Evolutionary conservation across 2,888 invertebrate genomes (phyloP).

Genomic region (Notodonta ziczac): DNA sequence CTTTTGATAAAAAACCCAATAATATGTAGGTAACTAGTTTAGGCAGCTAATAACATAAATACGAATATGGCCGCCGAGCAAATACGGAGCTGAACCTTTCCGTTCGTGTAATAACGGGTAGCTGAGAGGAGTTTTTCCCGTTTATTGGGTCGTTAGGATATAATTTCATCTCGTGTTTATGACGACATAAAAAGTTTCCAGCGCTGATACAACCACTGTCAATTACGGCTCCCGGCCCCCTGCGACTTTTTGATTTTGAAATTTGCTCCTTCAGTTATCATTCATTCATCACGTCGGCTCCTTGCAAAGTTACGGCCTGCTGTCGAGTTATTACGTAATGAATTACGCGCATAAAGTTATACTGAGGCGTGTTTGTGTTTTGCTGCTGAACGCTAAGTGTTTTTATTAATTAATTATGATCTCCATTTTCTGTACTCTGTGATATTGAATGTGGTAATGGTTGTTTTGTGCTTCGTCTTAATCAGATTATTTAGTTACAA

Average conservation of each 20-base stretch:
- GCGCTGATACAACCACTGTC: slow-evolving; percentile 69
- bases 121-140: slow-evolving; percentile 74
- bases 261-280: slow-evolving; percentile 46
- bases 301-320: slow-evolving; percentile 29
- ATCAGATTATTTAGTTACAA: background rate
- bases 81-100: slow-evolving; percentile 64
- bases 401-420: slow-evolving; percentile 4
- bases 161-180: slow-evolving; percentile 83
- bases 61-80: slow-evolving; percentile 49
- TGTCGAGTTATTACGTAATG: slow-evolving; percentile 26
- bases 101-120: slow-evolving; percentile 71
- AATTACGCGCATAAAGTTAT: slow-evolving; percentile 30
- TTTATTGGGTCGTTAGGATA: slow-evolving; percentile 82
- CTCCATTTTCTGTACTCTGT: slow-evolving; percentile 1
- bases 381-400: background rate
- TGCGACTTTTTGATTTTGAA: slow-evolving; percentile 47
- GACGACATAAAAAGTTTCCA: slow-evolving; percentile 78
- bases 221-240: slow-evolving; percentile 24
- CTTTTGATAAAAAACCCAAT: slow-evolving; percentile 25
- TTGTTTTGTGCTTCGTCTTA: background rate
- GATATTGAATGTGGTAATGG: background rate
- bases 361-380: slow-evolving; percentile 14
- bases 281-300: slow-evolving; percentile 35
- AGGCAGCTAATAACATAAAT: slow-evolving; percentile 55
- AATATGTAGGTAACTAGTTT: slow-evolving; percentile 37